Evolutionary conservation across 2,113 vertebrate genomes (phyloP).

Genomic region (Mus spicilegus): DNA sequence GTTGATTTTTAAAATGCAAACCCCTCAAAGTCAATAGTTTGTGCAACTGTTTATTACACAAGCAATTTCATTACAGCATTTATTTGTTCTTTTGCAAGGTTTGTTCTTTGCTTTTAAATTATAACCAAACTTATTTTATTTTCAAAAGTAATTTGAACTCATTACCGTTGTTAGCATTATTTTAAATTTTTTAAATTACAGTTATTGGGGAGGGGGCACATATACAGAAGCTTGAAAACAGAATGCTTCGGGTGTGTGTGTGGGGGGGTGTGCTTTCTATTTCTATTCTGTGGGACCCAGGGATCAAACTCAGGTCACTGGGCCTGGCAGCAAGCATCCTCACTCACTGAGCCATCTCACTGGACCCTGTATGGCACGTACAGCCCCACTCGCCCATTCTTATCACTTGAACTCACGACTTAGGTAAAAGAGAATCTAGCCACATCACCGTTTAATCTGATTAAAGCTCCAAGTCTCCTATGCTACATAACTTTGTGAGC

Average conservation of each 20-base stretch:
- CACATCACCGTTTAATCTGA: not conserved
- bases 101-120: not conserved
- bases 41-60: not conserved
- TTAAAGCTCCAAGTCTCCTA: not conserved
- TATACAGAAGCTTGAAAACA: not conserved
- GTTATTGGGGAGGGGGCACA: not conserved
- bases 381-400: not conserved
- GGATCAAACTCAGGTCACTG: not conserved
- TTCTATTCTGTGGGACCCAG: not conserved
- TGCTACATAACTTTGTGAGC: not conserved
- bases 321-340: not conserved
- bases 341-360: not conserved
- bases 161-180: not conserved
- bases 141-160: not conserved
- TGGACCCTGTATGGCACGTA: no score
- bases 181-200: not conserved
- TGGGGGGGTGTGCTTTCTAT: not conserved
- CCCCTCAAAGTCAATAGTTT: not conserved
- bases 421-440: not conserved
- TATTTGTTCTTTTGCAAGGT: not conserved
- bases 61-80: not conserved
- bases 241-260: not conserved
- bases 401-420: not conserved
- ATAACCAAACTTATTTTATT: not conserved
- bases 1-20: conserved; percentile 21